Percentiles rank a stretch among this genome's conserved stretches.
Evolutionary conservation across 2,113 vertebrate species (phyloP).

Genomic region (Puma concolor): DNA sequence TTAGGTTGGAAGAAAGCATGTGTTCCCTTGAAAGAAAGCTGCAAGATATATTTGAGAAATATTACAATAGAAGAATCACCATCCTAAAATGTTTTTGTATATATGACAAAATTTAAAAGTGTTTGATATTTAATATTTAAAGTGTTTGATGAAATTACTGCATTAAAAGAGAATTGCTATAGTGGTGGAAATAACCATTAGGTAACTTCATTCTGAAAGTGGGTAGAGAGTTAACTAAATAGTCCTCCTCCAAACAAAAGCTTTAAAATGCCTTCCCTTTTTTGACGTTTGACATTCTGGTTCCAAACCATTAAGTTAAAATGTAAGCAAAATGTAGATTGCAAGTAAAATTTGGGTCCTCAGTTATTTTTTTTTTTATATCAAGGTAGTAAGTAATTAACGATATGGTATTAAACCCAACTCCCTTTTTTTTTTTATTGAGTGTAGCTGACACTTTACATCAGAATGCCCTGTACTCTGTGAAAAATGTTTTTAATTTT

Average conservation of each 20-base stretch:
- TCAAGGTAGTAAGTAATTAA: not conserved
- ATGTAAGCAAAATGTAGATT: not conserved
- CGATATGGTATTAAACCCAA: not conserved
- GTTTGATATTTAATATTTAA: not conserved
- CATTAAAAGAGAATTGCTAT: not conserved
- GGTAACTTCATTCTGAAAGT: not conserved
- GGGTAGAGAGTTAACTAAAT: not conserved
- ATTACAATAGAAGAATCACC: not conserved
- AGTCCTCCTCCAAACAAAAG: not conserved
- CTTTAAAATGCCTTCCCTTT: not conserved
- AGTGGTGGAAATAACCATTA: not conserved
- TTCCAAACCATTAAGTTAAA: not conserved
- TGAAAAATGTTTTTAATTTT: slow-evolving; percentile 13
- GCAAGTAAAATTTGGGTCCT: not conserved
- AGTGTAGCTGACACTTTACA: not conserved
- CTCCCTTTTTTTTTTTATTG: slow-evolving; percentile 24
- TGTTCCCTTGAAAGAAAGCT: not conserved
- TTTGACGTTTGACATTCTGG: slow-evolving; percentile 3
- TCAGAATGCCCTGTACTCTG: not conserved
- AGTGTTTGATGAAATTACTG: not conserved
- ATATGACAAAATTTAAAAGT: too few species aligned
- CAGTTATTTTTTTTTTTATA: not conserved
- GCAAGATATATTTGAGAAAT: not conserved
- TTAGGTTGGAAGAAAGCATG: not conserved
- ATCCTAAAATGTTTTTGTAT: not conserved